Evolutionary conservation across 2,113 vertebrate species (phyloP).

Genomic region (Paracanthobrama guichenoti): DNA sequence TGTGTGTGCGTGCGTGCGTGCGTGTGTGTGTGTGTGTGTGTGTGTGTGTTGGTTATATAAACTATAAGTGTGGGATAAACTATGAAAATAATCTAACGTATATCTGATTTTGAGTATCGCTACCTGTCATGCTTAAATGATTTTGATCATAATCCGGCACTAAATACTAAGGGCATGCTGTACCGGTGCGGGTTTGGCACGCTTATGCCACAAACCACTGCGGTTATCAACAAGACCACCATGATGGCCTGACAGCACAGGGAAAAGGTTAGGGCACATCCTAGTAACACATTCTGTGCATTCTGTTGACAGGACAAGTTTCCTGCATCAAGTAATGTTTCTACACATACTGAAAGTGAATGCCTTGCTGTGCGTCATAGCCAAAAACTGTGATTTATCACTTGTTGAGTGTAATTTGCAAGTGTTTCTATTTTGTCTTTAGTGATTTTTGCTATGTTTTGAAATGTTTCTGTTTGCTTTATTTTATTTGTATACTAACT

Average conservation of each 20-base stretch:
- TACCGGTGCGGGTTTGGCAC: slow-evolving; percentile 25
- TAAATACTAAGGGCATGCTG: slow-evolving; percentile 42
- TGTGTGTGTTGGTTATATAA: not conserved
- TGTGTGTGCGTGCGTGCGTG: no score
- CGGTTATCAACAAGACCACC: slow-evolving; percentile 43
- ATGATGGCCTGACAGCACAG: slow-evolving; percentile 44
- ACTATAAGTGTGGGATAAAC: slow-evolving; percentile 1
- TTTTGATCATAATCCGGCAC: not conserved
- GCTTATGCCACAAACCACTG: slow-evolving; percentile 35
- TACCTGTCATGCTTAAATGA: slow-evolving; percentile 7
- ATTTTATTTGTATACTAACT: no score
- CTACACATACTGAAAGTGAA: not conserved
- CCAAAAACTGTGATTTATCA: not conserved
- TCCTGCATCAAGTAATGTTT: not conserved
- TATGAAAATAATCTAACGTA: not conserved
- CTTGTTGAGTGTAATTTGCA: not conserved
- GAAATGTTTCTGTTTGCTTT: not conserved
- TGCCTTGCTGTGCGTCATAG: not conserved
- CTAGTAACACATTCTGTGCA: slow-evolving; percentile 15
- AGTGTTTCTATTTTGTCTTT: not conserved
- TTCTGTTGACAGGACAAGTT: not conserved
- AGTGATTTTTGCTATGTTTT: no score
- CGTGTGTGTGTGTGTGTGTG: no score
- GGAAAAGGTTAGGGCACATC: slow-evolving; percentile 26
- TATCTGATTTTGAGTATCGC: not conserved